These are phyloP conservation scores for Caenorhabditis uteleia DNA, from an alignment of 2,888 invertebrate species.

Conservation along the genomic window DNA sequence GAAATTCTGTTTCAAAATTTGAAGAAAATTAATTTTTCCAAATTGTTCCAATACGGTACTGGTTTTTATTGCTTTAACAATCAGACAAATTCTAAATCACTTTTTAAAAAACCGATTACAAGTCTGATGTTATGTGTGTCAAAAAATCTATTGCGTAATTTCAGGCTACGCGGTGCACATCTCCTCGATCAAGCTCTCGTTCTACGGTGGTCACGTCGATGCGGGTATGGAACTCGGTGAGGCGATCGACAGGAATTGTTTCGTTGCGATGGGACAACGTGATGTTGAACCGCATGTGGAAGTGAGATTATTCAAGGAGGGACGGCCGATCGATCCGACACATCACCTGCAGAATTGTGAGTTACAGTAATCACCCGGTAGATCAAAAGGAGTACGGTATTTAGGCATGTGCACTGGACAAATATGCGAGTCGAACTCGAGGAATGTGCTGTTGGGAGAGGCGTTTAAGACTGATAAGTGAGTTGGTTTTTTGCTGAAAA, in stretches of 20 bases:
- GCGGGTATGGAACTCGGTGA: constrained; percentile 56
- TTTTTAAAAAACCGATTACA: neutral
- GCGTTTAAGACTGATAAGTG: constrained; percentile 65
- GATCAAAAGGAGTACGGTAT: neutral
- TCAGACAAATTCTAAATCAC: neutral
- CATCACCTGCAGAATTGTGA: constrained; percentile 66
- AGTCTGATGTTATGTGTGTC: too few relatives aligned
- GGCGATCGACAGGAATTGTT: constrained; percentile 43
- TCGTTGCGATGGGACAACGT: constrained; percentile 30
- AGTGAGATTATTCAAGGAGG: constrained; percentile 52
- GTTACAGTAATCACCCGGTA: constrained; percentile 1
- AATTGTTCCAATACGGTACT: too few relatives aligned
- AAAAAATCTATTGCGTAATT: constrained; percentile 42
- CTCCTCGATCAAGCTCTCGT: constrained; percentile 57
- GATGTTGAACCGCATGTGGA: constrained; percentile 43
- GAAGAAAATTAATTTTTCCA: too few relatives aligned
- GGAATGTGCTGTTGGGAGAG: constrained; percentile 60
- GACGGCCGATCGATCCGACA: constrained; percentile 65
- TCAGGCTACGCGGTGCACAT: constrained; percentile 66
- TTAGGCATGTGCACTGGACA: constrained; percentile 70
- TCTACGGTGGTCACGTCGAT: constrained; percentile 63
- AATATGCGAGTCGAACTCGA: constrained; percentile 67
- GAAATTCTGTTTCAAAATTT: too few relatives aligned
- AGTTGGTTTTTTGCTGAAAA: constrained; percentile 9
- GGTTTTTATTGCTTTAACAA: neutral